These are phyloP conservation scores for Amphiduros pacificus DNA, from an alignment of 2,888 invertebrate genomes.

Conservation along the genomic window DNA sequence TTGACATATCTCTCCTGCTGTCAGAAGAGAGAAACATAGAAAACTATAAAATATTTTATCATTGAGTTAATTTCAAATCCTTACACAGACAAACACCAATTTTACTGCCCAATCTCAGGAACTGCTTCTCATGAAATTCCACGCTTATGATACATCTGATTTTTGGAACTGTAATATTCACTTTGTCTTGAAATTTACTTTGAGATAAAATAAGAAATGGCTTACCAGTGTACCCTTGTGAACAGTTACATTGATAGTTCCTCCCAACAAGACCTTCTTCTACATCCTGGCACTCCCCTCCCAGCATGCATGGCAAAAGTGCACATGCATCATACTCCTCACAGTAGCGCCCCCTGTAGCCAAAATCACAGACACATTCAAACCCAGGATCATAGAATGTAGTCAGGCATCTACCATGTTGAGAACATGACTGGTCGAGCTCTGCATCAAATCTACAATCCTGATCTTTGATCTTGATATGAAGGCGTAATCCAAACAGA, in stretches of 20 bases:
- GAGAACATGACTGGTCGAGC: not conserved
- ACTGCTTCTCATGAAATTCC: not conserved
- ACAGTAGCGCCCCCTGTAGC: constrained; percentile 8
- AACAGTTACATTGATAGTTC: constrained; percentile 2
- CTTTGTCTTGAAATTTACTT: no score
- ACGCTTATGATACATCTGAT: no score
- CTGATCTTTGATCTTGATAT: not conserved
- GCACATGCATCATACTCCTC: constrained; percentile 10
- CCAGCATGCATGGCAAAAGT: constrained; percentile 2
- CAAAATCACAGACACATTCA: constrained; percentile 2
- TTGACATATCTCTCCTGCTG: no score
- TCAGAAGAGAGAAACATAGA: no score
- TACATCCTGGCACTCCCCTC: constrained; percentile 4
- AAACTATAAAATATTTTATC: no score
- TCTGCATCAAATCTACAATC: not conserved
- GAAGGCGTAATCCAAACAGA: constrained; percentile 6
- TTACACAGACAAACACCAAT: no score
- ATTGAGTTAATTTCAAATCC: no score
- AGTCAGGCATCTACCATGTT: constrained; percentile 3
- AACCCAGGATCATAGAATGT: constrained; percentile 5
- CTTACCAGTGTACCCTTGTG: constrained; percentile 17
- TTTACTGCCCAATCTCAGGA: not conserved
- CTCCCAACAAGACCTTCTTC: constrained; percentile 4
- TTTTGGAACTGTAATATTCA: no score
- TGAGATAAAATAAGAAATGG: not conserved